Percentiles rank a stretch among this genome's conserved stretches.
These are phyloP conservation scores for Oxyura jamaicensis DNA, from an alignment of 2,113 vertebrate genomes.

Conservation along the genomic window DNA sequence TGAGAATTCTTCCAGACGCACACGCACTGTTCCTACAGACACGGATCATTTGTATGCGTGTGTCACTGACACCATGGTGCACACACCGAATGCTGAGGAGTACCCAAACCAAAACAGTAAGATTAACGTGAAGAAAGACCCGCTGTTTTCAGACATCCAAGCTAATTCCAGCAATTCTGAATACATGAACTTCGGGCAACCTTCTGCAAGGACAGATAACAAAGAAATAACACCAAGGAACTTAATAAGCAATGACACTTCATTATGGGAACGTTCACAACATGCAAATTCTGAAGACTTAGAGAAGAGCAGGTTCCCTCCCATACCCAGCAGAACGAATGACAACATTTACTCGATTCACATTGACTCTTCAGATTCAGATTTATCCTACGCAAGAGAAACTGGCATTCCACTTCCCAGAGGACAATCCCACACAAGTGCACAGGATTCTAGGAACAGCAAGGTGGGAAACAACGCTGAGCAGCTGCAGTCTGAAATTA, in stretches of 20 bases:
- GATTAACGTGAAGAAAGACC: background rate
- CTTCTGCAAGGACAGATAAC: background rate
- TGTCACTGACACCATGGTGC: rapidly evolving
- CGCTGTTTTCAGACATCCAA: background rate
- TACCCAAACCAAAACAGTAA: background rate
- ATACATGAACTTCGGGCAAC: rapidly evolving
- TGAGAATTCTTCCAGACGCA: background rate
- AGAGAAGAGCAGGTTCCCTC: background rate
- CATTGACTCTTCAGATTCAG: background rate
- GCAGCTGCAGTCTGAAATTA: background rate
- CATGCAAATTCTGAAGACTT: background rate
- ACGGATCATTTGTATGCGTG: background rate
- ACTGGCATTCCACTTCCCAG: background rate
- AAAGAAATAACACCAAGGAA: background rate
- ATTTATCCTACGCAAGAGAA: background rate
- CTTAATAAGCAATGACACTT: background rate
- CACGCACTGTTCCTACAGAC: background rate
- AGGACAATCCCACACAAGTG: background rate
- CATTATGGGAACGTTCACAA: background rate
- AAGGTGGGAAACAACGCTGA: background rate
- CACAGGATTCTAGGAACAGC: background rate
- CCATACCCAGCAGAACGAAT: background rate
- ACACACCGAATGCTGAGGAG: background rate
- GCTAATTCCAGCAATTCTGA: rapidly evolving
- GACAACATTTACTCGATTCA: background rate